Percentiles rank a stretch among this genome's conserved stretches.
Conservation (phyloP, 1,140 invertebrate genomes). For the Uloborus diversus region DNA sequence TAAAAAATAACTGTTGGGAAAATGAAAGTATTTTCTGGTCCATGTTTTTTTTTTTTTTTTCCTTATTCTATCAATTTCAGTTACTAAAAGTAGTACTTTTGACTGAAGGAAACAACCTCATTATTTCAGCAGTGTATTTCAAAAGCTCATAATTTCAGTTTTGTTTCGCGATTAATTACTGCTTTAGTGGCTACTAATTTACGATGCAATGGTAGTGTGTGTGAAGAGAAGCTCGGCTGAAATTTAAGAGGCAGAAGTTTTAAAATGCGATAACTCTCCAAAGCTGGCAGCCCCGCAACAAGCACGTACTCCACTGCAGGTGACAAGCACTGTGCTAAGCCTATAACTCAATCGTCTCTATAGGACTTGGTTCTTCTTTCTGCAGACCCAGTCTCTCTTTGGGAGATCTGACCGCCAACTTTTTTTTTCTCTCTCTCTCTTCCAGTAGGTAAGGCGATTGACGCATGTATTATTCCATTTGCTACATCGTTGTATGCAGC, state of each 20-base stretch:
- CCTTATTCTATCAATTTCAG: too few relatives aligned
- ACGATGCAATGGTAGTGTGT: background rate
- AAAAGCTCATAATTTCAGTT: too few relatives aligned
- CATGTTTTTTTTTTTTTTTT: too few relatives aligned
- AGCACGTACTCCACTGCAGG: slow-evolving; percentile 37
- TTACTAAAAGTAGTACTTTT: too few relatives aligned
- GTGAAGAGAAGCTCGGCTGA: background rate
- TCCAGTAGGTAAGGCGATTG: background rate
- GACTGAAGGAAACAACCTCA: too few relatives aligned
- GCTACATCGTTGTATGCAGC: background rate
- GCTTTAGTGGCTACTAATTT: too few relatives aligned
- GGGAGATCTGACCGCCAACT: slow-evolving; percentile 18
- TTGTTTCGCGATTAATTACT: too few relatives aligned
- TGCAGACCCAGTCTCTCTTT: background rate
- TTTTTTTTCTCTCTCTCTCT: background rate
- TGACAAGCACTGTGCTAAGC: slow-evolving; percentile 44
- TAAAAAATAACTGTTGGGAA: too few relatives aligned
- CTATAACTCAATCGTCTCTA: slow-evolving; percentile 46
- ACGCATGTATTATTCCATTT: slow-evolving; percentile 40
- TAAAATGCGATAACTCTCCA: background rate
- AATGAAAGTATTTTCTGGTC: too few relatives aligned
- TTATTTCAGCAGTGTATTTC: too few relatives aligned
- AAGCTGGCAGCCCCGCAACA: slow-evolving; percentile 1
- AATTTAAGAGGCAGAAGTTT: background rate
- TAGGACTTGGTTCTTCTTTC: slow-evolving; percentile 20